A percentile compares a stretch with the other conserved stretches of the same genome.
Conservation (phyloP, 1,140 invertebrate genomes). For the Procambarus clarkii region DNA sequence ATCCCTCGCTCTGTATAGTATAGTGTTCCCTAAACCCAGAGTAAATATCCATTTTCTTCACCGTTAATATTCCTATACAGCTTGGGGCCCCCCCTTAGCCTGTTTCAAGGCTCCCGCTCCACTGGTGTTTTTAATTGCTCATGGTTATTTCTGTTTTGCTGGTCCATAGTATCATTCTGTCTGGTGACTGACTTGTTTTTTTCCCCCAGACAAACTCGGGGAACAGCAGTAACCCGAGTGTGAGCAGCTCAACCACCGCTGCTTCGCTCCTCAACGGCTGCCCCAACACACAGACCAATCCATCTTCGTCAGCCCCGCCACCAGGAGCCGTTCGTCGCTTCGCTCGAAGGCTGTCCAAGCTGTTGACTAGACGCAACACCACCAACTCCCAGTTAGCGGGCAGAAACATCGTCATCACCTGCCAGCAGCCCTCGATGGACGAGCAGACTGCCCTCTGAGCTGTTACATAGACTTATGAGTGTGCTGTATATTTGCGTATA, state of each 20-base stretch:
- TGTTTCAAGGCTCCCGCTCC: too few relatives aligned
- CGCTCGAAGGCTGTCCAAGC: neutral
- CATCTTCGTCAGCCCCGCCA: neutral
- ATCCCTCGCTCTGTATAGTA: too few relatives aligned
- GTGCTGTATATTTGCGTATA: too few relatives aligned
- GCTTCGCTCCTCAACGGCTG: constrained; percentile 47
- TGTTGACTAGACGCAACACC: neutral
- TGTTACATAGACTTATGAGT: neutral
- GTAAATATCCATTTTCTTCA: too few relatives aligned
- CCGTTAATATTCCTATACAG: too few relatives aligned
- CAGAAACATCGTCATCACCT: constrained; percentile 58
- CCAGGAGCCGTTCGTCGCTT: constrained; percentile 10
- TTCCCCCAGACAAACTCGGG: neutral
- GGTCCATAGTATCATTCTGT: neutral
- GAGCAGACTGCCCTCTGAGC: constrained; percentile 56
- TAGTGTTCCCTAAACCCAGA: too few relatives aligned
- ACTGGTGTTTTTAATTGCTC: too few relatives aligned
- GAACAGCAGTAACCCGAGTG: neutral
- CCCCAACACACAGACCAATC: neutral
- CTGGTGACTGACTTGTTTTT: neutral
- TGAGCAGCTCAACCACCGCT: constrained; percentile 25
- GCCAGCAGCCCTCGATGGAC: constrained; percentile 52
- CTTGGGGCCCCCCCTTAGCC: too few relatives aligned
- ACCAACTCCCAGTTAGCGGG: constrained; percentile 41
- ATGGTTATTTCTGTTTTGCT: too few relatives aligned